Evolutionary conservation across 2,797 vertebrate species (phyloP), one percentile per base, ranked within the genome.

Genomic region (Gymnothorax javanicus): DNA sequence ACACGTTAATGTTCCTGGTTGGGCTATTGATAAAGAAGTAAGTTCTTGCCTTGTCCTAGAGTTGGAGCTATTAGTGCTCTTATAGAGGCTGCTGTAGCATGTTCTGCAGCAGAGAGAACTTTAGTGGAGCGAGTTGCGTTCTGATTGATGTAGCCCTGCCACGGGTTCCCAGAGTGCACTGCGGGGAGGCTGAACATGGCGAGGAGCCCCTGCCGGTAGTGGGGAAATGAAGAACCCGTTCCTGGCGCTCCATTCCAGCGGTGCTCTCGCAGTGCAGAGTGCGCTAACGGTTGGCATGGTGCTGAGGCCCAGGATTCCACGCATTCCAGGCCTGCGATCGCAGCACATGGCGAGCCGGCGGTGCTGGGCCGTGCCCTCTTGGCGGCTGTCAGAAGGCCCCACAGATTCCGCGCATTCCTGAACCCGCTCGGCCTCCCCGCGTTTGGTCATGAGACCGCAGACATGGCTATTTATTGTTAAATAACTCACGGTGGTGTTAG

Each of bases 381-480:
- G 58, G 89, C 86, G 81, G 87, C 94, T 91, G 94, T 92, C 90
- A 85, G 89, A 58, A 91, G 89, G 88, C 93, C 90, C 85, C 92
- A 86, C 0, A 87, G 95, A 95, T 97, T 96, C 96, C 95, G 0
- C 0, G 8, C 94, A 92, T 97, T 96, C 96, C 95, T 82, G 54
- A 52, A 88, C 87, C 83, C n/a, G 64, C 90, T 82, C 89, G 89
- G 92, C 88, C 92, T 50, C 60, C 54, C 56, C 60, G 79, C 83
- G 67, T 77, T 84, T 20, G 43, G 95, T 96, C 96, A 96, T 95
- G 91, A 95, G 96, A 97, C 94, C 90, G 91, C 64, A 94, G 95
- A 95, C 93, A 59, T 93, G 94, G 94, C 96, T 95, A 94, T 97
- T 97, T 96, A 94, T 95, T 95, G 93, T 95, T 90, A 89, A 93